Evolutionary conservation across 2,113 vertebrate species (phyloP).

Genomic region (Pycnonotus jocosus): DNA sequence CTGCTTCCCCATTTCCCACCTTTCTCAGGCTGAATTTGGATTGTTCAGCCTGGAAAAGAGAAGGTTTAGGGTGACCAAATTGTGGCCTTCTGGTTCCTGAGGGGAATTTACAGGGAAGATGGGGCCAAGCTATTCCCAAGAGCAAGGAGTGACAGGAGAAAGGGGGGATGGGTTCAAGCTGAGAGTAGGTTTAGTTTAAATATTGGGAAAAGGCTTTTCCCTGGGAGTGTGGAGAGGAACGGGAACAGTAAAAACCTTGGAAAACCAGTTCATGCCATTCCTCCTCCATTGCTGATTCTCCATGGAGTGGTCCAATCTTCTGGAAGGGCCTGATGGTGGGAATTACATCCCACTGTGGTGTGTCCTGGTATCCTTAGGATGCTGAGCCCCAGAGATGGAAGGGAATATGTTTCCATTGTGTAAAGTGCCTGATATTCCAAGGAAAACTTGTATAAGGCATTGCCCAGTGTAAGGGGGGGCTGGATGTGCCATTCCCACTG

Average conservation of each 20-base stretch:
- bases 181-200: not conserved
- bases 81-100: not conserved
- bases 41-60: accelerated
- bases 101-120: not conserved
- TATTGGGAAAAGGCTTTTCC: not conserved
- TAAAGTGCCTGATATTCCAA: not conserved
- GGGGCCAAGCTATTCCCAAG: not conserved
- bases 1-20: not conserved
- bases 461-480: not conserved
- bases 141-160: not conserved
- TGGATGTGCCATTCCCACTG: not conserved
- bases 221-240: no score
- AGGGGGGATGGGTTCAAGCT: not conserved
- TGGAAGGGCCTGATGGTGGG: not conserved
- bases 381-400: not conserved
- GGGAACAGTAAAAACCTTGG: not conserved
- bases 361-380: not conserved
- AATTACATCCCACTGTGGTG: not conserved
- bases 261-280: not conserved
- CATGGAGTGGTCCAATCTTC: not conserved
- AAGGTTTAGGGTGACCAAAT: not conserved
- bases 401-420: not conserved
- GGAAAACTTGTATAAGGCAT: not conserved
- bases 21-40: not conserved
- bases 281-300: not conserved